Base-by-base conservation (phyloP, 2,888 invertebrate species). In the Nomada hirtipes region DNA sequence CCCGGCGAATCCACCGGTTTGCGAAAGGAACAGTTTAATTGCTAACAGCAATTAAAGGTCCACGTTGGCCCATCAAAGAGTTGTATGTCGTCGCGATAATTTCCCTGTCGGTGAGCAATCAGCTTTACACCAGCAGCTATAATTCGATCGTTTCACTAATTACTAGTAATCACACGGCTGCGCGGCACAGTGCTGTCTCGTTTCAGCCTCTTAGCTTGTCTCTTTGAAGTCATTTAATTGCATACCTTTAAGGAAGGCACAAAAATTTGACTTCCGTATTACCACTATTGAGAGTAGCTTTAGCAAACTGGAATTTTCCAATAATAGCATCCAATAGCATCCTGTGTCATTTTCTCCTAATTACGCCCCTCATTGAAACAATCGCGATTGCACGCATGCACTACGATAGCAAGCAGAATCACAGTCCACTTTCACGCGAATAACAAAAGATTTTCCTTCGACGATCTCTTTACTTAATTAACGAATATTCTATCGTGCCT, bases 41-140 rank as follows among this genome's bases (percentile, higher is more conserved):
- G 89, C 87, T 77, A 77, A 79, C 76, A 82, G 75, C 89, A 87
- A 89, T 90, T 90, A 90, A 86, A 86, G 88, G 83, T 83, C 76
- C 82, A 68, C 59, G 50, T 20, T 13, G 71, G 42, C 65, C 52
- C 61, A 65, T 68, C 59, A n/a, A 20, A 70, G 53, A 44, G 60
- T 59, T 67, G 65, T 47, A 44, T 60, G 73, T 47, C 73, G 20
- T 53, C 55, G 23, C 59, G 79, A 67, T 88, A 83, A 88, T 85
- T 85, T 83, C 78, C 60, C 82, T 64, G 61, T 60, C 69, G 80
- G 36, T 67, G 79, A 75, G 84, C 86, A 80, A 85, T 88, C 86
- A 79, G 74, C 80, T 76, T 81, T 80, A 70, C 65, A 47, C 81
- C 74, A 86, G 76, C 79, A 79, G 70, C 83, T 88, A 81, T 86